phyloP scores from a whole-genome alignment of 2,797 vertebrate species.

The Gymnodraco acuticeps region DNA sequence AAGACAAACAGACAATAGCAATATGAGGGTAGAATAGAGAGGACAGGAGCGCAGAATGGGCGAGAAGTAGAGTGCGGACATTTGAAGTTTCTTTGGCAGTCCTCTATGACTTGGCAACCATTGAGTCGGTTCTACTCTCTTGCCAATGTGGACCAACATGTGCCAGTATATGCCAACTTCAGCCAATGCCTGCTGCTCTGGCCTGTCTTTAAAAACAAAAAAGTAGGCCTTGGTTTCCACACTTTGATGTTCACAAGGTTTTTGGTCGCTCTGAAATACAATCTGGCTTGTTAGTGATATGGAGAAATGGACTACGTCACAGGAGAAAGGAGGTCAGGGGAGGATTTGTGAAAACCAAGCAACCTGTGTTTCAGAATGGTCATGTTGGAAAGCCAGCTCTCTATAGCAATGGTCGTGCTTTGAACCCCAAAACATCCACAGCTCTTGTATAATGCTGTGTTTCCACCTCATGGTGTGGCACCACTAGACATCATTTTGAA shows the following conservation, averaged over 20 bases:
- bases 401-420: constrained; percentile 22
- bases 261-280: constrained; percentile 56
- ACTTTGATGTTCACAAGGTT: constrained; percentile 68
- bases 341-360: constrained; percentile 16
- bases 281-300: constrained; percentile 51
- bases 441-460: no score
- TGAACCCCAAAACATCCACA: constrained; percentile 14
- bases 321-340: constrained; percentile 29
- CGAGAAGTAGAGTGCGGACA: constrained; percentile 64
- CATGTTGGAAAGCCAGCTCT: not conserved
- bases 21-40: constrained; percentile 18
- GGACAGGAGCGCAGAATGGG: constrained; percentile 22
- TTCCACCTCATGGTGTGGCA: no score
- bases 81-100: constrained; percentile 79
- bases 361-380: constrained; percentile 1
- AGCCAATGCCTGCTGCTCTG: constrained; percentile 59
- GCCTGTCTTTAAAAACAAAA: constrained; percentile 46
- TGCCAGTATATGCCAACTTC: constrained; percentile 55
- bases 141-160: constrained; percentile 61
- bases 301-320: constrained; percentile 19
- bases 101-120: constrained; percentile 73
- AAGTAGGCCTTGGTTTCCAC: constrained; percentile 46
- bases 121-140: constrained; percentile 35
- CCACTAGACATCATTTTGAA: no score
- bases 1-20: constrained; percentile 24